Evolutionary conservation across 2,113 vertebrate species (phyloP).

Genomic region (Bothrops jararaca): DNA sequence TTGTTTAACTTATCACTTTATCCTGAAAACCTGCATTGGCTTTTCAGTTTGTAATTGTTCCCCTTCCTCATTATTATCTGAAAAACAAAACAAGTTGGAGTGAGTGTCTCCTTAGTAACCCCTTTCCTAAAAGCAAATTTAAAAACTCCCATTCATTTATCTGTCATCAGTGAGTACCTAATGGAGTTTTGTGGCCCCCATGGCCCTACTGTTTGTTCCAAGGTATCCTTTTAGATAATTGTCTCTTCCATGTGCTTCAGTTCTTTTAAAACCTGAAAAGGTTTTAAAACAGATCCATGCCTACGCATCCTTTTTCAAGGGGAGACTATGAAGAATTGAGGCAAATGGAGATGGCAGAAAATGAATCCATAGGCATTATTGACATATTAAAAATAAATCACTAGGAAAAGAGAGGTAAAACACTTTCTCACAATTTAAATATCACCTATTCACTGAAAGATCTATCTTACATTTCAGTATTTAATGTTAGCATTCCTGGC

Average conservation of each 20-base stretch:
- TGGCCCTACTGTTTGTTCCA: neutral
- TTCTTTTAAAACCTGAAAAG: neutral
- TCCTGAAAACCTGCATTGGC: slow-evolving; percentile 9
- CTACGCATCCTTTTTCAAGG: neutral
- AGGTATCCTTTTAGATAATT: neutral
- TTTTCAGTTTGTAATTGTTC: neutral
- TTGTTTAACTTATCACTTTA: slow-evolving; percentile 2
- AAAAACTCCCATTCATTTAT: slow-evolving; percentile 9
- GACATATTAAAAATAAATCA: neutral
- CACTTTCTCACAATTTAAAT: neutral
- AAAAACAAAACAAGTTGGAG: neutral
- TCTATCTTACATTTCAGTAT: neutral
- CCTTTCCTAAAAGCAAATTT: neutral
- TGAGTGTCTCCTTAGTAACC: neutral
- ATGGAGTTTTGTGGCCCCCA: neutral
- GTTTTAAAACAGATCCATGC: neutral
- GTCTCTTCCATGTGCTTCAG: neutral
- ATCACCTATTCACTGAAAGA: neutral
- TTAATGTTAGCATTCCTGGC: neutral
- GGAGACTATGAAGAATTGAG: neutral
- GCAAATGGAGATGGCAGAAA: neutral
- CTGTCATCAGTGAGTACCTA: neutral
- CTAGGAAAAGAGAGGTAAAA: neutral
- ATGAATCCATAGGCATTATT: neutral
- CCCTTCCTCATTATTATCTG: neutral